Conservation (phyloP, 2,888 invertebrate species). For the Masnerella sp. region DNA sequence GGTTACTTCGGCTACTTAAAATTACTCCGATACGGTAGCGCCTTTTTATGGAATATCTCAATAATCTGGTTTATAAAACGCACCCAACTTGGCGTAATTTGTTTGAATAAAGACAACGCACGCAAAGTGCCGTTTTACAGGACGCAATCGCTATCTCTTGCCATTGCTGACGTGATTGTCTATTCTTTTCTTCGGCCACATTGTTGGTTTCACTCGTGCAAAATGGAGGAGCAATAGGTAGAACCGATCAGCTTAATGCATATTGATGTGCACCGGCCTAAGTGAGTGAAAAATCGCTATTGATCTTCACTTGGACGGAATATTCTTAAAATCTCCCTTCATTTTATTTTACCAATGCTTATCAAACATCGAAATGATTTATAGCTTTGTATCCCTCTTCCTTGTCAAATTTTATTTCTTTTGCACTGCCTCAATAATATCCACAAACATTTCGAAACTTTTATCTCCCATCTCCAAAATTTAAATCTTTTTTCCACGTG, state of each 20-base stretch:
- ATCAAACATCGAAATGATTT: background rate
- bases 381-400: no score
- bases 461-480: no score
- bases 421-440: no score
- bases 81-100: conserved; percentile 28
- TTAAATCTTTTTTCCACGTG: no score
- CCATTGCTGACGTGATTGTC: conserved; percentile 38
- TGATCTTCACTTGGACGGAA: conserved; percentile 67
- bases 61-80: conserved; percentile 63
- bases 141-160: conserved; percentile 36
- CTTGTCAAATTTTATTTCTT: no score
- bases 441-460: no score
- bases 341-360: background rate
- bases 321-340: conserved; percentile 27
- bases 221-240: conserved; percentile 72
- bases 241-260: conserved; percentile 77
- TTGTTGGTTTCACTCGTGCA: conserved; percentile 57
- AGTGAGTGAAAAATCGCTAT: conserved; percentile 78
- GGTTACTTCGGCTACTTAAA: conserved; percentile 75
- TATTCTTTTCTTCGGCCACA: conserved; percentile 37
- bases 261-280: conserved; percentile 76
- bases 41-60: conserved; percentile 75
- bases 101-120: conserved; percentile 43
- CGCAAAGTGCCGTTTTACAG: conserved; percentile 32
- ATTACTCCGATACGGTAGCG: conserved; percentile 72